Base-by-base conservation (phyloP, 2,113 vertebrate species). In the Trematocara nigrifrons region DNA sequence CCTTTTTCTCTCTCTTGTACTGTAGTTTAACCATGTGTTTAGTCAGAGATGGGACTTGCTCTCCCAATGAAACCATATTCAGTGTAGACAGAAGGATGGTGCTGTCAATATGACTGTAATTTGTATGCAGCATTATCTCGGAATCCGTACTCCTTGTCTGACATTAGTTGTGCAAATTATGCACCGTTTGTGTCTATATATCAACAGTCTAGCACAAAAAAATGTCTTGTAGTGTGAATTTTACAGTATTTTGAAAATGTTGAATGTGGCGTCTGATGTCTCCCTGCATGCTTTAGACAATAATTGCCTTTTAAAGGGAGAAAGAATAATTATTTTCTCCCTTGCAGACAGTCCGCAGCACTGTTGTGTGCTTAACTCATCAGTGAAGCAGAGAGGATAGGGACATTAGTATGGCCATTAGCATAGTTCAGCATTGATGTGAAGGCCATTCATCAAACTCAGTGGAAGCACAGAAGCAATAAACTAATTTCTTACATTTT, bases 391-490 rank as follows among this genome's bases (percentile, higher is more conserved):
- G 81, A 57, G 49, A 20, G 49, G 76, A 86, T 66, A 38, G 69
- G 26, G 33, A 13, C 79, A 22, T 84, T 90, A 88, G 77, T 77
- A 47, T 86, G 56, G 82, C 89, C 82, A 89, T 92, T 91, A 91
- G 84, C 74, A 78, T 66, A 31, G 74, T 71, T 91, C 87, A 82
- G 79, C 45, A 53, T 81, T 89, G 89, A 91, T 80, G 77, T 71
- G 59, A 77, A 84, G 33, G 83, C 79, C 80, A 89, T 91, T 92
- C 78, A 91, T 86, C 86, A 90, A 90, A 87, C 81, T 88, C 16
- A 89, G 79, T 84, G 79, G 4, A 87, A 84, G 85, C 84, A 89
- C 64, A 77, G 78, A 81, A 64, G 86, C 91, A 87, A 40, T 91
- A 80, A 89, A 84, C 81, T 86, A 54, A 83, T 89, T 90, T 85